Evolutionary conservation across 2,888 invertebrate genomes (phyloP).

Genomic region (Lathronympha strigana): DNA sequence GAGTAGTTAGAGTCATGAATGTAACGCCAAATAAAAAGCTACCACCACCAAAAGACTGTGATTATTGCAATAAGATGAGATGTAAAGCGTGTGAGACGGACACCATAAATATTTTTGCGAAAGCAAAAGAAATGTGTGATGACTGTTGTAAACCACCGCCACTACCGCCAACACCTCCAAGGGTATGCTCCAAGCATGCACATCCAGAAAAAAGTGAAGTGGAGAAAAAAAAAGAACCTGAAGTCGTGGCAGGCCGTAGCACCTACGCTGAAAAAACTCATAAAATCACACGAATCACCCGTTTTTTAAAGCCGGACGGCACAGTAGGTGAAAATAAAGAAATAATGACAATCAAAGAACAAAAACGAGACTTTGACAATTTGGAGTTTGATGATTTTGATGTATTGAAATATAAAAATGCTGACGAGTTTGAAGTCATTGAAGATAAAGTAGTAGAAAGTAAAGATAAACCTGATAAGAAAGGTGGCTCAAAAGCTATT

Average conservation of each 20-base stretch:
- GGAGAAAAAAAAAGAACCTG: not conserved
- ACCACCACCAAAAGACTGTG: not conserved
- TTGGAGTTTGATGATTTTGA: not conserved
- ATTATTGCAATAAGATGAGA: not conserved
- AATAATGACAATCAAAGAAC: slow-evolving; percentile 45
- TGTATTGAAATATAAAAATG: not conserved
- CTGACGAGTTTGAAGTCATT: not conserved
- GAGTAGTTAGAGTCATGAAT: slow-evolving; percentile 1
- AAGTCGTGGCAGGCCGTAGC: no score
- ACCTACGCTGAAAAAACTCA: not conserved
- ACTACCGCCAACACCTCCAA: not conserved
- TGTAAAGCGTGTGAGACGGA: not conserved
- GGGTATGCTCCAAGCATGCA: no score
- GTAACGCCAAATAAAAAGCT: not conserved
- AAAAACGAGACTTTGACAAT: not conserved
- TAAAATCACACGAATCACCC: slow-evolving; percentile 9
- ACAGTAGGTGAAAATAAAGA: slow-evolving; percentile 7
- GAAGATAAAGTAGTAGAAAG: not conserved
- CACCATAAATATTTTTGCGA: no score
- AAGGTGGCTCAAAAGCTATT: not conserved
- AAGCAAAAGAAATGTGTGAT: not conserved
- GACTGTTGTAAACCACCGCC: not conserved
- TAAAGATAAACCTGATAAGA: not conserved
- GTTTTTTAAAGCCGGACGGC: not conserved
- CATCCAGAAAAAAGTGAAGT: not conserved